Evolutionary conservation across 2,888 invertebrate genomes (phyloP), one percentile per base, ranked within the genome.

Genomic region (Heliconius aoede): DNA sequence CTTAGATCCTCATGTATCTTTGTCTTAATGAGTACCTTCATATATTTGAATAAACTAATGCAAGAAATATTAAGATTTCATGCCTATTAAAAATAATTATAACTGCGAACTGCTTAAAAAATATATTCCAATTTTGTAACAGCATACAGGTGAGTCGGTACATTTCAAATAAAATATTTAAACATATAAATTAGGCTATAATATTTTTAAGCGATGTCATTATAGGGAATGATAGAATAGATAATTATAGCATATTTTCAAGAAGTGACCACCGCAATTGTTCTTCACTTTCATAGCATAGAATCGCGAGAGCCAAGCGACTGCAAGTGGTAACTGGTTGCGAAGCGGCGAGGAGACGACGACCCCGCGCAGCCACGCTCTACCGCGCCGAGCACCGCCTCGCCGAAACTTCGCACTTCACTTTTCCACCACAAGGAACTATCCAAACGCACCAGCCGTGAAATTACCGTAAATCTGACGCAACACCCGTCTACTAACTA

Each of bases 351-450:
- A 81, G 84, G 88, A 89, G 89, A 87, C 90, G 91, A 88, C 91
- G 91, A 91, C 91, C 91, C 89, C 91, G 88, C 82, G 80, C 82
- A 82, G 84, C 84, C 82, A 86, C 89, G 92, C 89, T 85, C 88
- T 81, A 86, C 86, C 85, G 86, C 88, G 85, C 87, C 81, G 82
- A 81, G 79, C 87, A 87, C 86, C 87, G 83, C 83, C 84, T 89
- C 91, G 92, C 93, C 93, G 91, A 94, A 94, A 92, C 94, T 93
- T 93, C 87, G 92, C 93, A 92, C 93, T 93, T 92, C 91, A 91
- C 92, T 93, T 92, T 92, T 91, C 91, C 89, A 91, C 90, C 81
- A 85, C 85, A 88, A 92, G 90, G 89, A 91, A 90, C 80, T 65
- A 89, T 87, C 88, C 86, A 88, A 86, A 86, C 85, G 87, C 90